Percentiles rank a stretch among this genome's conserved stretches.
phyloP scores from a whole-genome alignment of 2,113 vertebrate species.

The Pontoporia blainvillei region DNA sequence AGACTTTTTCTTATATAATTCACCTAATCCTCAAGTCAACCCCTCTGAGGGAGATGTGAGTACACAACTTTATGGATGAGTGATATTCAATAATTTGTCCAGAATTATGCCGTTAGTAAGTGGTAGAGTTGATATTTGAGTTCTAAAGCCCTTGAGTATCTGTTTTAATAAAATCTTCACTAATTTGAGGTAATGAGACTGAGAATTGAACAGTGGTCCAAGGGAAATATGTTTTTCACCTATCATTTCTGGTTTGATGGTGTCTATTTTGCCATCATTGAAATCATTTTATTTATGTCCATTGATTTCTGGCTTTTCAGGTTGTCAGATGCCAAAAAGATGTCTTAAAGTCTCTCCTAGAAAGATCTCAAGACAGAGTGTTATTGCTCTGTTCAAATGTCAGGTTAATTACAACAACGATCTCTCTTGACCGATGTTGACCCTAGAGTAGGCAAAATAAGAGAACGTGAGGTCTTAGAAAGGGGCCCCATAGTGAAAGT shows the following conservation, averaged over 20 bases:
- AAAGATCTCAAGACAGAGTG: not conserved
- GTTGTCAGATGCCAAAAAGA: not conserved
- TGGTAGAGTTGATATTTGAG: not conserved
- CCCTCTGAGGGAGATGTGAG: not conserved
- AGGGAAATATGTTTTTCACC: not conserved
- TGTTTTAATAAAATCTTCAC: not conserved
- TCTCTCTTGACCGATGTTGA: not conserved
- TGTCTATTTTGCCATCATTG: not conserved
- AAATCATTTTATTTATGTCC: not conserved
- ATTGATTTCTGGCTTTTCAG: not conserved
- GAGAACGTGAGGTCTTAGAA: not conserved
- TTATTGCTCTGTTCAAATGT: not conserved
- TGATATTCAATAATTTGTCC: not conserved
- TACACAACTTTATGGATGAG: not conserved
- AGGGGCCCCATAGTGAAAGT: not conserved
- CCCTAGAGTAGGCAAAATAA: not conserved
- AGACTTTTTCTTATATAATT: no score
- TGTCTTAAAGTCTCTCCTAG: not conserved
- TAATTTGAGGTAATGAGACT: not conserved
- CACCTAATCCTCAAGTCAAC: not conserved
- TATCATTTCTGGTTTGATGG: not conserved
- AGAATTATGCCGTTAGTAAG: not conserved
- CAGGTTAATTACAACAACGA: not conserved
- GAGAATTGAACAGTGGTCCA: not conserved
- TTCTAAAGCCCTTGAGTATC: not conserved